Conservation (phyloP, 1,140 invertebrate species). For the Hylyphantes graminicola region DNA sequence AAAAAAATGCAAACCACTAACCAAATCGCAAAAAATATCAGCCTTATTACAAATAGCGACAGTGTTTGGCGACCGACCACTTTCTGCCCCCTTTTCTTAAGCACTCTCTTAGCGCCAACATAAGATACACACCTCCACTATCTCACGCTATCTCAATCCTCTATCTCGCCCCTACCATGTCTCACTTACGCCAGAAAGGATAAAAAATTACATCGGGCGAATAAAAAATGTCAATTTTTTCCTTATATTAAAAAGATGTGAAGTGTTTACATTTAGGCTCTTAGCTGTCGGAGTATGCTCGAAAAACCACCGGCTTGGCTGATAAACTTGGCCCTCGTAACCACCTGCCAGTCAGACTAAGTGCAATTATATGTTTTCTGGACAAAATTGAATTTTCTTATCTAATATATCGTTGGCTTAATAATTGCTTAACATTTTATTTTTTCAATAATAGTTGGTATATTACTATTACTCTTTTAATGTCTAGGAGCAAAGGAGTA, state of each 20-base stretch:
- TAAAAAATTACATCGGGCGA: slow-evolving; percentile 5
- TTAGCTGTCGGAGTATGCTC: not conserved
- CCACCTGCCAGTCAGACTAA: slow-evolving; percentile 44
- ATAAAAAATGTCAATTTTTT: slow-evolving; percentile 34
- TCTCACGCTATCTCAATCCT: slow-evolving; percentile 21
- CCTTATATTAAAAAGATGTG: slow-evolving; percentile 29
- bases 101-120: slow-evolving; percentile 35
- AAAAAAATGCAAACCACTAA: no score
- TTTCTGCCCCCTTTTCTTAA: slow-evolving; percentile 32
- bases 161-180: slow-evolving; percentile 39
- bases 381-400: slow-evolving; percentile 22
- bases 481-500: not conserved
- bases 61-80: not conserved
- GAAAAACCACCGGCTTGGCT: not conserved
- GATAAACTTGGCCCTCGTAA: slow-evolving; percentile 21
- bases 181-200: slow-evolving; percentile 32
- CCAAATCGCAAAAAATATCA: no score
- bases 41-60: slow-evolving; percentile 10
- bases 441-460: not conserved
- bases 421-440: not conserved
- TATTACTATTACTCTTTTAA: not conserved
- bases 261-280: slow-evolving; percentile 51
- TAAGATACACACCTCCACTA: slow-evolving; percentile 17
- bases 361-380: slow-evolving; percentile 43
- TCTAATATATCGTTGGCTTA: not conserved